Evolutionary conservation across 2,113 vertebrate genomes (phyloP).

Genomic region (Gallinago media): DNA sequence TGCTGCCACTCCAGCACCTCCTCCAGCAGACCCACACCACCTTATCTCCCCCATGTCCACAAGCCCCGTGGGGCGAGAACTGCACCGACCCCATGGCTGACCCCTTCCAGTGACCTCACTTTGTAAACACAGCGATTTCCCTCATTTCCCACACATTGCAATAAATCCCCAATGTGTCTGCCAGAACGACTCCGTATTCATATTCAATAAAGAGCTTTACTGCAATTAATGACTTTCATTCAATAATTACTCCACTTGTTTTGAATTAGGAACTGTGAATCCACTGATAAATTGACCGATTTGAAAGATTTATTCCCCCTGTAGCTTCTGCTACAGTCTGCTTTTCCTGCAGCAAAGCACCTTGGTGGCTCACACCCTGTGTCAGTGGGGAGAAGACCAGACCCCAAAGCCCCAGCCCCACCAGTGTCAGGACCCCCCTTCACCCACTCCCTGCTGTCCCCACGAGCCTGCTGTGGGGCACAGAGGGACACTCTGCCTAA

Average conservation of each 20-base stretch:
- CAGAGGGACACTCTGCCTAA: not conserved
- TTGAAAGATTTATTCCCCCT: not conserved
- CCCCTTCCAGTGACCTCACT: not conserved
- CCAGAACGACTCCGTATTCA: not conserved
- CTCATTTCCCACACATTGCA: not conserved
- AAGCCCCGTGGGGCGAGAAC: accelerated
- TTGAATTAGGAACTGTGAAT: not conserved
- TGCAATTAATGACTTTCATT: not conserved
- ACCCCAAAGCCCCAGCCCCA: too few relatives aligned
- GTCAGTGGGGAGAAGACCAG: not conserved
- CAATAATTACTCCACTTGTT: not conserved
- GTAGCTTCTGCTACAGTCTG: not conserved
- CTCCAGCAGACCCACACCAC: not conserved
- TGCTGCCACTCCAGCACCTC: not conserved
- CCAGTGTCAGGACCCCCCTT: too few relatives aligned
- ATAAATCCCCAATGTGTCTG: not conserved
- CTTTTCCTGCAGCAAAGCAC: accelerated
- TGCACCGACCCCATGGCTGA: accelerated
- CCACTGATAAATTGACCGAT: not conserved
- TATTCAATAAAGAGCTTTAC: not conserved
- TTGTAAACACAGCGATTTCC: accelerated
- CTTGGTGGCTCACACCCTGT: accelerated
- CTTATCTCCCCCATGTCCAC: accelerated
- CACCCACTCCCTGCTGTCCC: accelerated
- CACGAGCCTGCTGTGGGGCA: accelerated